Evolutionary conservation across 2,888 invertebrate genomes (phyloP).

Genomic region (Oligia strigilis): DNA sequence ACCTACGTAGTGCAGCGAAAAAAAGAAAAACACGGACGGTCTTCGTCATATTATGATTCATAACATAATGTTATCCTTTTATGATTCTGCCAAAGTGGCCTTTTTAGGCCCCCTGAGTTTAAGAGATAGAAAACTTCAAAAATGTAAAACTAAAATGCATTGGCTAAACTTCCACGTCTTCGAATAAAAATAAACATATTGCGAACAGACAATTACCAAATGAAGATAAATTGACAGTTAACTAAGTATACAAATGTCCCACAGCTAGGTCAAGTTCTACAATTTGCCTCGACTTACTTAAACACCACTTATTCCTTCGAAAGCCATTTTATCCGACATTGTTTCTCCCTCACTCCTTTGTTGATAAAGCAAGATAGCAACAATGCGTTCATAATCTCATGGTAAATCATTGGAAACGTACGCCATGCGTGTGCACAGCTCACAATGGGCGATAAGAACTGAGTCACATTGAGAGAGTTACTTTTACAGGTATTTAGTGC

Average conservation of each 20-base stretch:
- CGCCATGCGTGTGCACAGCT: slow-evolving; percentile 56
- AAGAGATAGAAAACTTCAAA: not conserved
- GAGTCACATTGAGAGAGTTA: slow-evolving; percentile 71
- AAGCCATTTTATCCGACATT: slow-evolving; percentile 22
- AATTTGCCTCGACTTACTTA: slow-evolving; percentile 39
- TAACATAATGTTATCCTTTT: too few relatives aligned
- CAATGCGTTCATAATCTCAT: slow-evolving; percentile 48
- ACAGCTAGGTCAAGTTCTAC: slow-evolving; percentile 54
- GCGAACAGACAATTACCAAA: slow-evolving; percentile 15
- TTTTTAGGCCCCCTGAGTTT: too few relatives aligned
- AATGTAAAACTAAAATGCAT: slow-evolving; percentile 2
- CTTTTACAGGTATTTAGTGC: slow-evolving; percentile 60
- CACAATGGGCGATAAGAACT: slow-evolving; percentile 71
- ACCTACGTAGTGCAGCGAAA: too few relatives aligned
- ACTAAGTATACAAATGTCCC: slow-evolving; percentile 26
- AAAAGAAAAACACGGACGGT: too few relatives aligned
- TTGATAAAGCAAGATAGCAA: slow-evolving; percentile 37
- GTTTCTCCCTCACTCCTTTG: slow-evolving; percentile 25
- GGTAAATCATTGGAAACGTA: slow-evolving; percentile 60
- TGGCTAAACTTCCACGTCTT: not conserved
- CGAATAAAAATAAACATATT: not conserved
- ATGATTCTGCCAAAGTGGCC: too few relatives aligned
- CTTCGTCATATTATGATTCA: too few relatives aligned
- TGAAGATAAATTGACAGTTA: slow-evolving; percentile 29
- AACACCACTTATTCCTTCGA: slow-evolving; percentile 15